phyloP scores from a whole-genome alignment of 2,113 vertebrate species.

The Pachycephala philippinensis region DNA sequence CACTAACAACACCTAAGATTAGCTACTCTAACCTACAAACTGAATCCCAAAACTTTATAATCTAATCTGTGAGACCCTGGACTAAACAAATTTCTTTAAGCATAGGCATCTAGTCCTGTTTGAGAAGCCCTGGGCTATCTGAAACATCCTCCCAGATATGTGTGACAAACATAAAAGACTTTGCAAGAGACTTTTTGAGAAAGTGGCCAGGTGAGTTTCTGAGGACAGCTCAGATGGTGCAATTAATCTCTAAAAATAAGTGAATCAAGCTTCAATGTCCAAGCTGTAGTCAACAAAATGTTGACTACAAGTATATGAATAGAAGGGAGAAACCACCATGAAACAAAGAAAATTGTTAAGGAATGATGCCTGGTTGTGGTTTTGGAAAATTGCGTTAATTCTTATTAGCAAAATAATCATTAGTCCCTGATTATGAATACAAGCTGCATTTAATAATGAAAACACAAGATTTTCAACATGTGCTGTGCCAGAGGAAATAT shows the following conservation, averaged over 20 bases:
- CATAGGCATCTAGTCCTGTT: neutral
- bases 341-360: neutral
- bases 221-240: neutral
- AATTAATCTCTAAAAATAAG: neutral
- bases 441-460: neutral
- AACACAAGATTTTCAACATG: rapidly evolving
- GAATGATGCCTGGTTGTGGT: neutral
- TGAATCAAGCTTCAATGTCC: neutral
- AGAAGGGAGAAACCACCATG: neutral
- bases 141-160: neutral
- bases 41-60: neutral
- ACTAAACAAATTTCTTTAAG: neutral
- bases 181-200: neutral
- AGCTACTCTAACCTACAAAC: neutral
- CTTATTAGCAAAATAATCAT: neutral
- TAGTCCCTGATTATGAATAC: neutral
- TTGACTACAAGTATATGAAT: neutral
- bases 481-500: neutral
- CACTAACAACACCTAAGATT: neutral
- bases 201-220: neutral
- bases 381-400: neutral
- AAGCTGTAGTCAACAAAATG: neutral
- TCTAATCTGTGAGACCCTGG: neutral
- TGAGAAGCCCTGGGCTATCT: neutral
- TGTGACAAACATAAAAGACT: neutral